These are phyloP conservation scores for Lamellibrachia satsuma DNA, from an alignment of 2,888 invertebrate species.

Conservation along the genomic window DNA sequence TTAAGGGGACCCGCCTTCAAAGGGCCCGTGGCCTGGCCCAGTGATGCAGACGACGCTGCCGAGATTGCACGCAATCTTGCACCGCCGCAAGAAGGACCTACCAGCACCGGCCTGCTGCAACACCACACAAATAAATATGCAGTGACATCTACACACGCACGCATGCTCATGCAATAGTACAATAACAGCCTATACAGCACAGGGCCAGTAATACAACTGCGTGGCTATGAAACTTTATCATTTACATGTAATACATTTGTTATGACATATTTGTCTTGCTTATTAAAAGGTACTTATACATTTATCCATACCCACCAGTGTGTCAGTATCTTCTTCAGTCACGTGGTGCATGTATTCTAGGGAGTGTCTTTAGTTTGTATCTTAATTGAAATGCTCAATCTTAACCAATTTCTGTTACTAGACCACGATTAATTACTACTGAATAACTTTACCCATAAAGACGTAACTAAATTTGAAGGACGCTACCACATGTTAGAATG, in stretches of 20 bases:
- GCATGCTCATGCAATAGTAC: not conserved
- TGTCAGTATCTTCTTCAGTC: not conserved
- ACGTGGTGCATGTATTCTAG: not conserved
- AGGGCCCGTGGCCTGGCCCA: not conserved
- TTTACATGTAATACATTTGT: not conserved
- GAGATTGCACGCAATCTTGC: not conserved
- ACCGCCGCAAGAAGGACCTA: not conserved
- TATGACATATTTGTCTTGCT: not conserved
- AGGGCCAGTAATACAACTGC: not conserved
- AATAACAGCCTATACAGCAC: not conserved
- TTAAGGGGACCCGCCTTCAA: slow-evolving; percentile 24
- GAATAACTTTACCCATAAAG: not conserved
- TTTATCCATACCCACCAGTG: not conserved
- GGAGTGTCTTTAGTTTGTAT: not conserved
- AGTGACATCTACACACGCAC: not conserved
- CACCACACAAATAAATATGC: not conserved
- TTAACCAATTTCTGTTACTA: not conserved
- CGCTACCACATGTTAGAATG: not conserved
- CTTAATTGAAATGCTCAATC: not conserved
- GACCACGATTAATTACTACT: not conserved
- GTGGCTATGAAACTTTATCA: not conserved
- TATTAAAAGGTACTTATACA: not conserved
- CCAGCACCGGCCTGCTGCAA: not conserved
- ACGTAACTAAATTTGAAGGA: too few relatives aligned
- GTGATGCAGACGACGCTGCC: not conserved